phyloP scores from a whole-genome alignment of 2,888 invertebrate genomes.

The Macrophya annulata region DNA sequence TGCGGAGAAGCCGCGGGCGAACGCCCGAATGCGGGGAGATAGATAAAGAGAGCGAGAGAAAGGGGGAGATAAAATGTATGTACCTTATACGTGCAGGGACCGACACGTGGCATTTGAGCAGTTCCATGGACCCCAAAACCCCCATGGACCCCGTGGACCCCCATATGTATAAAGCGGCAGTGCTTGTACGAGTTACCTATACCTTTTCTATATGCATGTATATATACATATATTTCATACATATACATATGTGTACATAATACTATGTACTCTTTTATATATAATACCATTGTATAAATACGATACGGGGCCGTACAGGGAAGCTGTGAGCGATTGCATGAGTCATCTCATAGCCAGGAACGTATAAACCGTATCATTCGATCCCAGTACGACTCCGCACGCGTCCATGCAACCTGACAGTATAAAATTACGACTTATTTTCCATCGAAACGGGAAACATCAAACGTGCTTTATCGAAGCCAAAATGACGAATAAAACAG shows the following conservation, averaged over 20 bases:
- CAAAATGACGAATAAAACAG: background rate
- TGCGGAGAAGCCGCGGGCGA: constrained; percentile 31
- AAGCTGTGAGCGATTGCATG: constrained; percentile 52
- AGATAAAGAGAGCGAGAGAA: constrained; percentile 9
- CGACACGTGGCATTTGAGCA: constrained; percentile 49
- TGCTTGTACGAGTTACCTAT: constrained; percentile 25
- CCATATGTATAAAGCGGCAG: constrained; percentile 29
- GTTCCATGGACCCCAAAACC: constrained; percentile 44
- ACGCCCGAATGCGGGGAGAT: background rate
- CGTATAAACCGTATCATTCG: constrained; percentile 29
- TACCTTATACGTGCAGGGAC: constrained; percentile 22
- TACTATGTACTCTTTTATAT: constrained; percentile 1
- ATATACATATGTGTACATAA: background rate
- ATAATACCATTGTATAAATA: constrained; percentile 62
- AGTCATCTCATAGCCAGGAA: constrained; percentile 50
- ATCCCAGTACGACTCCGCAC: constrained; percentile 15
- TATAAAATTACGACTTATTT: background rate
- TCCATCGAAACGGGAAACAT: background rate
- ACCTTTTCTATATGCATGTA: background rate
- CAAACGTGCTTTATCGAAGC: background rate
- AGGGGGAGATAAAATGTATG: constrained; percentile 24
- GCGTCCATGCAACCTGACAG: background rate
- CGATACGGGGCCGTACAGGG: constrained; percentile 66
- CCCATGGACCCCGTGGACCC: constrained; percentile 34
- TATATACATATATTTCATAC: background rate